Evolutionary conservation across 1,140 invertebrate species (phyloP).

Genomic region (Drosophila cardini): DNA sequence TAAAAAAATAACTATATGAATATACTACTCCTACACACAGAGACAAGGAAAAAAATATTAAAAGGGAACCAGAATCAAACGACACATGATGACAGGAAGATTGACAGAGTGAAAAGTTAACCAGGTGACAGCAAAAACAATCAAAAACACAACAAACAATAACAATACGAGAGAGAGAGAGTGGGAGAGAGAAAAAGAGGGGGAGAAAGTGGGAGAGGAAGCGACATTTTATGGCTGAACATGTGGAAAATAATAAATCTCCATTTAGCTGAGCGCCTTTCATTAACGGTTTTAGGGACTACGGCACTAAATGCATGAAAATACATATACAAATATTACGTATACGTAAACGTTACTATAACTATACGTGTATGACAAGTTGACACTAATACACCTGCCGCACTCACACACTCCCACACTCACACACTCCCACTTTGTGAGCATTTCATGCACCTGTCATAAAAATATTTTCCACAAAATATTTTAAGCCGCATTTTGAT

Average conservation of each 20-base stretch:
- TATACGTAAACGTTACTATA: neutral
- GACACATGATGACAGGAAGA: slow-evolving; percentile 31
- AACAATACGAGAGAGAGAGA: neutral
- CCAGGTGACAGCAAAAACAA: slow-evolving; percentile 22
- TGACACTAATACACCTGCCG: slow-evolving; percentile 43
- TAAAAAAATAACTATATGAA: slow-evolving; percentile 3
- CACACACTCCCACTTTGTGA: slow-evolving; percentile 1
- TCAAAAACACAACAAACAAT: slow-evolving; percentile 1
- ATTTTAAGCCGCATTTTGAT: slow-evolving; percentile 80
- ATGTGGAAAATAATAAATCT: slow-evolving; percentile 75
- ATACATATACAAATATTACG: slow-evolving; percentile 39
- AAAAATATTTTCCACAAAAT: slow-evolving; percentile 78
- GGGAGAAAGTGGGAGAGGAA: neutral
- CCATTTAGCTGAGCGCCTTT: slow-evolving; percentile 76
- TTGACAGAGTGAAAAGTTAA: slow-evolving; percentile 42
- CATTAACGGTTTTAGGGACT: slow-evolving; percentile 69
- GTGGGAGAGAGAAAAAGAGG: no score
- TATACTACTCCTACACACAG: no score
- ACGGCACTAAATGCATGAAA: slow-evolving; percentile 31
- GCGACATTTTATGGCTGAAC: slow-evolving; percentile 45
- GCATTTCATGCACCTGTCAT: slow-evolving; percentile 69
- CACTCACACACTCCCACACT: slow-evolving; percentile 8
- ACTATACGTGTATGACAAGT: slow-evolving; percentile 37
- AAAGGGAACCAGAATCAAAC: neutral
- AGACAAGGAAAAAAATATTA: neutral